A percentile compares a stretch with the other conserved stretches of the same genome.
phyloP scores from a whole-genome alignment of 2,888 invertebrate genomes.

The Rhagium mordax region DNA sequence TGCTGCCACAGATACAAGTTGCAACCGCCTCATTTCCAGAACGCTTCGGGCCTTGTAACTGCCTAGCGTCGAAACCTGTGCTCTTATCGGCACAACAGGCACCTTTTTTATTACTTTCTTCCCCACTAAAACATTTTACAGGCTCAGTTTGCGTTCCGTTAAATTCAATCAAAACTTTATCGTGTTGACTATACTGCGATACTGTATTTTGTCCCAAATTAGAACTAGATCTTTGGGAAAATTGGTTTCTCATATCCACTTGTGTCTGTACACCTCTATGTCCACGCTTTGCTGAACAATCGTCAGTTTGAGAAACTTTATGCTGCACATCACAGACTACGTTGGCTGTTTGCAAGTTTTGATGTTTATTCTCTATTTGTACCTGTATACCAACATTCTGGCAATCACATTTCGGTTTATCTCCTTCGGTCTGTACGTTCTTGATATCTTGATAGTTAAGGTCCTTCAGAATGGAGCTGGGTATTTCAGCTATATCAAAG shows the following conservation, averaged over 20 bases:
- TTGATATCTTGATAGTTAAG: constrained; percentile 20
- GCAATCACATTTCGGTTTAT: neutral
- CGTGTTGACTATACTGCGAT: neutral
- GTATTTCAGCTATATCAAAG: constrained; percentile 37
- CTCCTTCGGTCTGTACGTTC: constrained; percentile 30
- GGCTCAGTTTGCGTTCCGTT: neutral
- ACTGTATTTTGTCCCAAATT: neutral
- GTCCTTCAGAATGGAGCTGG: neutral
- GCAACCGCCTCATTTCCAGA: neutral
- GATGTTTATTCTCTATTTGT: neutral
- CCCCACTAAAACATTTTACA: neutral
- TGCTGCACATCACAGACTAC: neutral
- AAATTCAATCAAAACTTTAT: neutral
- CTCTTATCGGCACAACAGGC: neutral
- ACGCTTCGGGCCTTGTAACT: neutral
- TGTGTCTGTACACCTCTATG: neutral
- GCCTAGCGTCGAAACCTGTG: neutral
- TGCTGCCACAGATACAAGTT: neutral
- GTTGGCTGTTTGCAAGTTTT: neutral
- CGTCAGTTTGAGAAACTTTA: constrained; percentile 11
- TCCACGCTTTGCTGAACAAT: neutral
- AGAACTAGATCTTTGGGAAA: neutral
- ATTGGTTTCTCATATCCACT: neutral
- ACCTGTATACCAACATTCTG: constrained; percentile 1
- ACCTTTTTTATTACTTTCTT: neutral